Evolutionary conservation across 2,888 invertebrate genomes (phyloP), one percentile per base, ranked within the genome.

Genomic region (Acleris sparsana): DNA sequence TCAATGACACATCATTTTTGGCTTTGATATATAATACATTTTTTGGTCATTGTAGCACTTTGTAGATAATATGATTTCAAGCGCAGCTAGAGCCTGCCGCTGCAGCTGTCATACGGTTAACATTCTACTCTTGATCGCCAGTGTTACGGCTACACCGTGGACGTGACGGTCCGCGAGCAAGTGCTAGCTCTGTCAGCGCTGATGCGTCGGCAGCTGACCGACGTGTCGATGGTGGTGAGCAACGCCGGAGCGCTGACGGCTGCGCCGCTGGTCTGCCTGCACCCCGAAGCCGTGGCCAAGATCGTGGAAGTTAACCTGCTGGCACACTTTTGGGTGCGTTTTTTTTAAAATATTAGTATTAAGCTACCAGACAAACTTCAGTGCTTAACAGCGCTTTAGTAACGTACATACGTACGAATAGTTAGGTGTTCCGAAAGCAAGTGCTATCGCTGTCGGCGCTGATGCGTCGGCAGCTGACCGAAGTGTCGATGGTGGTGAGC

Each of bases 141-240:
- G 92, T 84, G 88, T 64, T 86, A 82, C 69, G 92, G 89, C 20
- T 92, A 82, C 73, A 87, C 89, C 11, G 82, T 92, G 72, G 93
- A 94, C 70, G 83, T 92, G 29, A 88, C 93, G 56, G 86, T 85
- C 39, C 82, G 90, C 0, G 93, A 92, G 11, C 93, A 87, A 53
- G 93, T 93, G 3, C 74, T 78, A 0, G 80, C 86, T 0, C 79
- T 90, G 2, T 93, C 92, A 1, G 79, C 80, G 5, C 84, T 79
- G 20, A 88, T 88, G 75, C 87, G 83, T 1, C 81, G 84, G 1
- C 88, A 89, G 70, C 75, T 89, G 62, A 75, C 83, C 0, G 92
- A 91, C 49, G 87, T 92, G 2, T 83, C 91, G 0, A 91, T 92
- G 82, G 82, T 92, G 3, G 81, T 92, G 52, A 88, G 85, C 76